These are phyloP conservation scores for Oscheius sp. DNA, from an alignment of 2,888 invertebrate species.

Conservation along the genomic window DNA sequence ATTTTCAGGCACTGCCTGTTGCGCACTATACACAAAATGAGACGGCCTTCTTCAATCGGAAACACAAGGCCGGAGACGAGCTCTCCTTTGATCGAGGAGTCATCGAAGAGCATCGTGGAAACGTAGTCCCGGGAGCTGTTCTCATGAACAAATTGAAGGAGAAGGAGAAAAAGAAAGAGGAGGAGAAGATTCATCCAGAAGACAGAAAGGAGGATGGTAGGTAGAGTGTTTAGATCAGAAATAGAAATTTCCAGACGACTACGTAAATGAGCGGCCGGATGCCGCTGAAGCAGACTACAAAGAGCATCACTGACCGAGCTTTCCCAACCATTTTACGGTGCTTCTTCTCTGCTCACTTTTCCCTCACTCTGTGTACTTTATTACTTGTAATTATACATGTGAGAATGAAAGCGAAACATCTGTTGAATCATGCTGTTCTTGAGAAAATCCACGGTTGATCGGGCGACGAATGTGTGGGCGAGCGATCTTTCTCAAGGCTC, in stretches of 20 bases:
- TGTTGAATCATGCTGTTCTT: too few relatives aligned
- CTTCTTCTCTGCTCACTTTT: not conserved
- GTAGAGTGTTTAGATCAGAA: not conserved
- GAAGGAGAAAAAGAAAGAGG: conserved; percentile 16
- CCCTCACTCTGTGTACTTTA: not conserved
- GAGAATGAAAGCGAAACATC: too few relatives aligned
- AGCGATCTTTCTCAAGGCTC: too few relatives aligned
- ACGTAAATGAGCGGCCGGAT: conserved; percentile 60
- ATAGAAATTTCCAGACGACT: conserved; percentile 49
- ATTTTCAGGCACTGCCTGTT: conserved; percentile 54
- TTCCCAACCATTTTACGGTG: not conserved
- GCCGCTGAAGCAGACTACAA: conserved; percentile 66
- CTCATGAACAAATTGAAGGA: conserved; percentile 17
- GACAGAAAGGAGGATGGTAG: conserved; percentile 32
- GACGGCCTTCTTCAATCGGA: conserved; percentile 60
- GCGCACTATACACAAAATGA: conserved; percentile 61
- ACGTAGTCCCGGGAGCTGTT: conserved; percentile 25
- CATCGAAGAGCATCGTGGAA: conserved; percentile 29
- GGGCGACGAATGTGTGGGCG: too few relatives aligned
- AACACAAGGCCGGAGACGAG: conserved; percentile 50
- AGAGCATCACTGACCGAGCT: conserved; percentile 38
- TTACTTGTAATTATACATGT: not conserved
- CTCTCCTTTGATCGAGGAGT: conserved; percentile 50
- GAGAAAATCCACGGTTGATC: too few relatives aligned
- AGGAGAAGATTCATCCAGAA: conserved; percentile 34